These are phyloP conservation scores for Microplitis manilae DNA, from an alignment of 2,888 invertebrate species.

Conservation along the genomic window DNA sequence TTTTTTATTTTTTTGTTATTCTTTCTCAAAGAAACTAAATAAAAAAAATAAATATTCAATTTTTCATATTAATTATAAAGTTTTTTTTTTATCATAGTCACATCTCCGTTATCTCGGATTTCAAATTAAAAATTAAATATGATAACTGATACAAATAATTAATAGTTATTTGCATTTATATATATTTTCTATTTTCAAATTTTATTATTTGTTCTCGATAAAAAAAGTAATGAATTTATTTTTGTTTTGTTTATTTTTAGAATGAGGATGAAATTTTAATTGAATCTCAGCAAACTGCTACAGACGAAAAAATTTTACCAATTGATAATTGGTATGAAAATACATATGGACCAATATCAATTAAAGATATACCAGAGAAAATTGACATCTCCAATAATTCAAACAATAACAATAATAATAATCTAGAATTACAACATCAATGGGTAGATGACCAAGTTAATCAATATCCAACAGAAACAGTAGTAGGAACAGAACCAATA, in stretches of 20 bases:
- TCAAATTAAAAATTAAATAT: background rate
- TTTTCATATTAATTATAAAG: background rate
- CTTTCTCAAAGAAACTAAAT: too few relatives aligned
- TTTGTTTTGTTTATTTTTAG: constrained; percentile 5
- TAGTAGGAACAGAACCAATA: constrained; percentile 5
- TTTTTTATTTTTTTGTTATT: background rate
- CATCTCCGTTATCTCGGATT: background rate
- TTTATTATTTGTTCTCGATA: too few relatives aligned
- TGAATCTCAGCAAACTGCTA: background rate
- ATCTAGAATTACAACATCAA: background rate
- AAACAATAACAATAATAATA: background rate
- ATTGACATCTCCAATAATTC: background rate
- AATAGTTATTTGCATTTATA: background rate
- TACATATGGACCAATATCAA: background rate
- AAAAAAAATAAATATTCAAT: background rate
- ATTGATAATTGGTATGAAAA: background rate
- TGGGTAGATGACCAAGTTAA: background rate
- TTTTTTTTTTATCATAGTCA: background rate
- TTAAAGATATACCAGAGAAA: background rate
- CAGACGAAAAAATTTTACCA: background rate
- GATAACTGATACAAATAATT: background rate
- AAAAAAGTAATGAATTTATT: constrained; percentile 1
- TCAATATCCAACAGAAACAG: background rate
- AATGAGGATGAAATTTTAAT: background rate
- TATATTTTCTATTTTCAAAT: too few relatives aligned